Percentiles rank a stretch among this genome's conserved stretches.
Evolutionary conservation across 2,797 vertebrate species (phyloP).

Genomic region (Novumbra hubbsi): DNA sequence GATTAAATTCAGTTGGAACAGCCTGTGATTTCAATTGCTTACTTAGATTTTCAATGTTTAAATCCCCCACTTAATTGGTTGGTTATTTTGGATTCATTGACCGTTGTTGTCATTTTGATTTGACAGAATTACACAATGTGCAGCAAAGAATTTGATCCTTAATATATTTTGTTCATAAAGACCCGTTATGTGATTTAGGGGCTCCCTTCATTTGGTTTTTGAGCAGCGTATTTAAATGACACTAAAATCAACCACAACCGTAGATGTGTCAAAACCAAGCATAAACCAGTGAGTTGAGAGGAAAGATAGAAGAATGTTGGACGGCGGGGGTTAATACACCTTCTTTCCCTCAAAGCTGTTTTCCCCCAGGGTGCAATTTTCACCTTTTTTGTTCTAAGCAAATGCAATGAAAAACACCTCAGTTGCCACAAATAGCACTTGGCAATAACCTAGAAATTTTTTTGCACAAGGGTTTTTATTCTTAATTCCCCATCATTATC

Average conservation of each 20-base stretch:
- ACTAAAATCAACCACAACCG: not conserved
- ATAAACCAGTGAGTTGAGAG: constrained; percentile 8
- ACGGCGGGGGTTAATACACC: constrained; percentile 46
- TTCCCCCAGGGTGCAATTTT: constrained; percentile 62
- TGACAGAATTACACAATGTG: too few species aligned
- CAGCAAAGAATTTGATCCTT: too few species aligned
- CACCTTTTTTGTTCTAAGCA: constrained; percentile 61
- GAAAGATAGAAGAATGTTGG: too few species aligned
- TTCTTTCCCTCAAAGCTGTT: constrained; percentile 61
- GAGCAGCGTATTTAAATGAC: not conserved
- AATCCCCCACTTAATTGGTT: too few species aligned
- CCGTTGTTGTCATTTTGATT: too few species aligned
- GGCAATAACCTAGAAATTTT: constrained; percentile 28
- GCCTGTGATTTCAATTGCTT: too few species aligned
- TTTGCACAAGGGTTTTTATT: constrained; percentile 19
- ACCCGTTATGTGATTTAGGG: too few species aligned
- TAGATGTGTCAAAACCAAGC: constrained; percentile 2
- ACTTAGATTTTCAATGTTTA: too few species aligned
- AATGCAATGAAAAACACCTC: constrained; percentile 52
- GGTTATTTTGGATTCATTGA: too few species aligned
- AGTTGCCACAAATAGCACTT: constrained; percentile 48
- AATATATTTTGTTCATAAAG: too few species aligned
- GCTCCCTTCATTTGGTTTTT: too few species aligned
- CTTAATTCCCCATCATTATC: constrained; percentile 18
- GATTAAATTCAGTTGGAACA: too few species aligned